Conservation (phyloP, 2,113 vertebrate species). For the Equus quagga region DNA sequence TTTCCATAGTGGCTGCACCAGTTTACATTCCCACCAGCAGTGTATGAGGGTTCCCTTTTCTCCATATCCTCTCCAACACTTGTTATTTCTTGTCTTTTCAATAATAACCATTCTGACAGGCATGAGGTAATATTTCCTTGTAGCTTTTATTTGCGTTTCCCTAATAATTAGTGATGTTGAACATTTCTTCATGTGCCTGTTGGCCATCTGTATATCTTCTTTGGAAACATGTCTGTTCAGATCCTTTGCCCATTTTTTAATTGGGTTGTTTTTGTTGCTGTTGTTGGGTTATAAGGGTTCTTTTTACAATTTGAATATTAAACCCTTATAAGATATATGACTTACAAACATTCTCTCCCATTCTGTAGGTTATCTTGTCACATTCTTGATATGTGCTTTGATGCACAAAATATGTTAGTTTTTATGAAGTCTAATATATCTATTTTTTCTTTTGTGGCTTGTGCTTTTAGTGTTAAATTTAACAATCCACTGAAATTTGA, state of each 20-base stretch:
- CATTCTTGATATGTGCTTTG: neutral
- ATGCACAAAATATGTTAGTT: neutral
- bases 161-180: no score
- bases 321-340: neutral
- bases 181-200: no score
- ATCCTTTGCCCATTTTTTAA: neutral
- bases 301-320: neutral
- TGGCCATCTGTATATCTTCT: no score
- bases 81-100: no score
- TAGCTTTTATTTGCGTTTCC: no score
- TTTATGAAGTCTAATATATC: neutral
- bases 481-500: neutral
- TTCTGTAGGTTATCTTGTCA: neutral
- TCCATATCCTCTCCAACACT: no score
- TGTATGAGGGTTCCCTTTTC: no score
- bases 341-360: neutral
- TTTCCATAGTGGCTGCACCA: no score
- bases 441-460: neutral
- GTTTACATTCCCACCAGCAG: no score
- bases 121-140: no score
- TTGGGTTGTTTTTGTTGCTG: neutral
- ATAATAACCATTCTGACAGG: no score
- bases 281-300: neutral
- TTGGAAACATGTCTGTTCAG: no score
- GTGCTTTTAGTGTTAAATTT: neutral